phyloP scores from a whole-genome alignment of 2,888 invertebrate species.

The Carabus problematicus region DNA sequence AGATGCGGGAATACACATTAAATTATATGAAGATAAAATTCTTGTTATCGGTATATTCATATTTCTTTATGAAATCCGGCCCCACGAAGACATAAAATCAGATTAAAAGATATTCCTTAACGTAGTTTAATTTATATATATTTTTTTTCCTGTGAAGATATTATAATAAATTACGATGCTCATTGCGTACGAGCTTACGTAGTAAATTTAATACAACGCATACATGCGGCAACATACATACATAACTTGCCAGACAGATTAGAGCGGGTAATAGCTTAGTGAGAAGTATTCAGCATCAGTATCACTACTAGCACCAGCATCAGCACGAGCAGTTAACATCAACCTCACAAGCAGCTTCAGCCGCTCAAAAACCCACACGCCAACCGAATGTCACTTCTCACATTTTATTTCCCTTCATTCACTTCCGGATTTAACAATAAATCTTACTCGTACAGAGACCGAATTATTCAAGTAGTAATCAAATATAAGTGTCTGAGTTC shows the following conservation, averaged over 20 bases:
- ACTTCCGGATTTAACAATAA: too few relatives aligned
- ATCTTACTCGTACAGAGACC: too few relatives aligned
- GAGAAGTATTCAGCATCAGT: not conserved
- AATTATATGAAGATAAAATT: slow-evolving; percentile 24
- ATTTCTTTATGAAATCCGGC: slow-evolving; percentile 23
- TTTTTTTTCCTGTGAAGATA: slow-evolving; percentile 19
- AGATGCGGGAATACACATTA: slow-evolving; percentile 12
- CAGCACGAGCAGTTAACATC: not conserved
- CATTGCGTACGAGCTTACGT: slow-evolving; percentile 11
- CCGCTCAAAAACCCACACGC: not conserved
- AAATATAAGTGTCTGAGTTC: too few relatives aligned
- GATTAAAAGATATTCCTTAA: slow-evolving; percentile 27
- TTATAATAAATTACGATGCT: slow-evolving; percentile 35
- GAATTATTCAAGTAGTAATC: too few relatives aligned
- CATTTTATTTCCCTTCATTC: too few relatives aligned
- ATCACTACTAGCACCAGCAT: not conserved
- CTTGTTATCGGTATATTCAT: slow-evolving; percentile 26
- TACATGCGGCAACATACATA: slow-evolving; percentile 11
- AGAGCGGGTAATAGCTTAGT: slow-evolving; percentile 18
- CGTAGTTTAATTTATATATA: slow-evolving; percentile 29
- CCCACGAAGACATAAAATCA: slow-evolving; percentile 13
- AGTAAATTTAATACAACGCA: slow-evolving; percentile 15
- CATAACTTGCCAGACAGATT: slow-evolving; percentile 12
- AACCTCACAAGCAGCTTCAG: not conserved
- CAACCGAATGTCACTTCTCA: not conserved